Conservation (phyloP, 1,140 invertebrate genomes). For the Araneus ventricosus region DNA sequence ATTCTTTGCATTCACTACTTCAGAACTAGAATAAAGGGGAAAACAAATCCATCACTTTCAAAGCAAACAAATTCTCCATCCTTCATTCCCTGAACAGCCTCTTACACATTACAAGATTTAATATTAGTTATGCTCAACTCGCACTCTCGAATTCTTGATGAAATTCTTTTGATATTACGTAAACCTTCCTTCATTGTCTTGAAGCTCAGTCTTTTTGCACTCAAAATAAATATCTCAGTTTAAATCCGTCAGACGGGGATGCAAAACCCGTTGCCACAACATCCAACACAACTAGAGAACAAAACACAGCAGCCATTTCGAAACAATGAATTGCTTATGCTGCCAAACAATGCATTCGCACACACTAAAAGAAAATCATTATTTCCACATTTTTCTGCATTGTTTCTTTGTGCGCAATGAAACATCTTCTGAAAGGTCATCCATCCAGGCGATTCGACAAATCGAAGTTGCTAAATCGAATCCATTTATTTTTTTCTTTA, state of each 20-base stretch:
- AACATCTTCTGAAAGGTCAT: constrained; percentile 4
- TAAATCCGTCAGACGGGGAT: not conserved
- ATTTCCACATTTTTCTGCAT: not conserved
- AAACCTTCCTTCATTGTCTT: too few species aligned
- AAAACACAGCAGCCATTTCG: not conserved
- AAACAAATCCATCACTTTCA: too few species aligned
- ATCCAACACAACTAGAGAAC: not conserved
- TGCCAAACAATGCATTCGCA: not conserved
- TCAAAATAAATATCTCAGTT: not conserved
- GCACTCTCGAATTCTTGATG: too few species aligned
- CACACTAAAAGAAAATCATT: not conserved
- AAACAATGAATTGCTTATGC: not conserved
- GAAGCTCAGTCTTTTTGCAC: not conserved
- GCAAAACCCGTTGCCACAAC: not conserved
- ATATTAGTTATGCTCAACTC: too few species aligned
- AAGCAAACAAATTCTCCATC: too few species aligned
- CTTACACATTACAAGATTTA: too few species aligned
- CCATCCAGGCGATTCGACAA: not conserved
- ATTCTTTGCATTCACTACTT: too few species aligned
- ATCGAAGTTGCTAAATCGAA: constrained; percentile 18
- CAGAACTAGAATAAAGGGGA: too few species aligned
- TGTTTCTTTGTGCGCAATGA: not conserved
- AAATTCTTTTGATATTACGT: too few species aligned
- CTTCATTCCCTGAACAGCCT: too few species aligned
- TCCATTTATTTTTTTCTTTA: not conserved